Conservation (phyloP, 2,797 vertebrate genomes). For the Eulemur coronatus region DNA sequence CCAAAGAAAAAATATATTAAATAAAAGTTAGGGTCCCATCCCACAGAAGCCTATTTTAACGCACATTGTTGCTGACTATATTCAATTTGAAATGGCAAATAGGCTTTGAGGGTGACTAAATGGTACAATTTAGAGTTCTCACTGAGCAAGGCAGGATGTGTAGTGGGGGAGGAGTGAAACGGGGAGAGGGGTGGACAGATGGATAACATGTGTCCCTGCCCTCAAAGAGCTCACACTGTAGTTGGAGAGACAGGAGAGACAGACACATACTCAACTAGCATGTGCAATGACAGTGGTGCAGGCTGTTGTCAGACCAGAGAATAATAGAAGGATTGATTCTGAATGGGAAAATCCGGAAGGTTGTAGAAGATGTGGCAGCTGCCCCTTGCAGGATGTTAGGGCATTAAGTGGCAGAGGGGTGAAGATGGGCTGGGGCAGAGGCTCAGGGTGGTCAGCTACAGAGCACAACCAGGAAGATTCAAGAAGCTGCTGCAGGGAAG, state of each 20-base stretch:
- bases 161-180: background rate
- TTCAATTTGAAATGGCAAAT: conserved; percentile 31
- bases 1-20: conserved; percentile 36
- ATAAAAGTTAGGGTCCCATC: background rate
- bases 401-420: background rate
- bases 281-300: background rate
- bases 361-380: background rate
- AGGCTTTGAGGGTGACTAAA: background rate
- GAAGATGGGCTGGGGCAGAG: background rate
- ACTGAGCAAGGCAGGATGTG: background rate
- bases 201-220: background rate
- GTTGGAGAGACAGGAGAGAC: background rate
- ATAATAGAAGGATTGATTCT: background rate
- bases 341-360: background rate
- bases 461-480: background rate
- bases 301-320: background rate
- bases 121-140: conserved; percentile 25
- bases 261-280: background rate
- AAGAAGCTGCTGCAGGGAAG: background rate
- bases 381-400: background rate
- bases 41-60: conserved; percentile 48
- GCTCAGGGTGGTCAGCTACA: background rate
- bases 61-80: background rate
- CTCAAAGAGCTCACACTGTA: background rate
- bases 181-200: background rate